A percentile compares a stretch with the other conserved stretches of the same genome.
Evolutionary conservation across 2,888 invertebrate species (phyloP).

Genomic region (Oligia latruncula): DNA sequence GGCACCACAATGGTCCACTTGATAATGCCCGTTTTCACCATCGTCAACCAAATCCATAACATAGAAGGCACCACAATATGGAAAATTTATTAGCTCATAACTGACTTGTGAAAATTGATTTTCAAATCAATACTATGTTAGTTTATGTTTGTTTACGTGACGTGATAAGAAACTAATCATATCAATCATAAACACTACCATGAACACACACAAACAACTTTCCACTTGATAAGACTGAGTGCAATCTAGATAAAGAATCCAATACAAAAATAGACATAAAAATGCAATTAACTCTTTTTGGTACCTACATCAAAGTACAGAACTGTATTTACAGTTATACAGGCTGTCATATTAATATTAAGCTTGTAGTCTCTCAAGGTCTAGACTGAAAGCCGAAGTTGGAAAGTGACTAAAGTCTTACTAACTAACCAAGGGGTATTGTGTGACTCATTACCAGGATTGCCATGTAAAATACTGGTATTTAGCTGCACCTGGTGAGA

Average conservation of each 20-base stretch:
- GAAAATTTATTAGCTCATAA: neutral
- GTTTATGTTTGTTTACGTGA: slow-evolving; percentile 18
- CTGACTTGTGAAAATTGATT: neutral
- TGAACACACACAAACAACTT: slow-evolving; percentile 38
- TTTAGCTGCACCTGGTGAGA: neutral
- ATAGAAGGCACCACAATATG: neutral
- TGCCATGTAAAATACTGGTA: neutral
- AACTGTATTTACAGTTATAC: neutral
- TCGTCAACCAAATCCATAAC: no score
- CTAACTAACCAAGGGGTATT: neutral
- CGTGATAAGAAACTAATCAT: slow-evolving; percentile 24
- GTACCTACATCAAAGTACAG: no score
- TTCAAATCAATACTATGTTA: slow-evolving; percentile 27
- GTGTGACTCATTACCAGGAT: neutral
- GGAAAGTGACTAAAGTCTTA: neutral
- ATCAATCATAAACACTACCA: slow-evolving; percentile 19
- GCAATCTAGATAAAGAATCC: slow-evolving; percentile 37
- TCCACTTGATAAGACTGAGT: slow-evolving; percentile 27
- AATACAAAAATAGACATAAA: slow-evolving; percentile 4
- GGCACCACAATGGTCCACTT: neutral
- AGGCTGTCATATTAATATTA: neutral
- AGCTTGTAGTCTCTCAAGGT: no score
- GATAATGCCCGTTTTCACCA: no score
- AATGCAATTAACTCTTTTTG: neutral
- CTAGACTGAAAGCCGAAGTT: neutral